Evolutionary conservation across 92 coral and sea anemone species (phyloP), one percentile per base, ranked within the genome.

Genomic region (Diadumene lineata): DNA sequence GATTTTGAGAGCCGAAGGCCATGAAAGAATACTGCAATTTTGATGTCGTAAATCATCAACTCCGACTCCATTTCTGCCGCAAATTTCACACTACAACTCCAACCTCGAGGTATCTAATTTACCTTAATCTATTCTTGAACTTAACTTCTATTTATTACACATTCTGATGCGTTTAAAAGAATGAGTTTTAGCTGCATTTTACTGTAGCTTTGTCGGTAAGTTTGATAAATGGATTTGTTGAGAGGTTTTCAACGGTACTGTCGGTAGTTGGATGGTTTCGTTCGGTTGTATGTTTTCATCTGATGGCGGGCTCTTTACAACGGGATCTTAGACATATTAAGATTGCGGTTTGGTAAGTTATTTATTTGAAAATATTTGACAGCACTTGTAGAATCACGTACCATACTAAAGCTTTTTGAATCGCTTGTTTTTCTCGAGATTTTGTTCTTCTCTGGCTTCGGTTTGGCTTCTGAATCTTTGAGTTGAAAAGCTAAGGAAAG

Each of bases 261-360:
- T 13, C 58, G 19, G 19, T 53, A n/a, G n/a, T n/a, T n/a, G n/a
- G 58, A 3, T 15, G 24, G 24, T 13, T 9, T 53, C 19, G 19
- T 53, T 4, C 60, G 10, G 60, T 3, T 53, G 24, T 21, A 25
- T n/a, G 61, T 11, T 4, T 4, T n/a, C 6, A 22, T 58, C 31
- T 58, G 64, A 25, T 58, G 64, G 64, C 64, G 64, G 64, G 11
- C 26, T 22, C 26, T 32, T 22, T 22, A 2, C 26, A 22, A 11
- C 7, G 22, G 11, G 64, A 58, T 58, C 7, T 53, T 15, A 53
- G 11, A 26, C 58, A 21, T 3, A 9, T 15, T 3, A 53, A 2
- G 2, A 7, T 58, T 58, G 64, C 17, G 64, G 64, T 58, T 58
- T 22, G 11, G 64, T 58, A 22, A 58, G 64, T 23, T 58, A 32